Conservation (phyloP, 2,888 invertebrate genomes). For the Ectemnius lituratus region DNA sequence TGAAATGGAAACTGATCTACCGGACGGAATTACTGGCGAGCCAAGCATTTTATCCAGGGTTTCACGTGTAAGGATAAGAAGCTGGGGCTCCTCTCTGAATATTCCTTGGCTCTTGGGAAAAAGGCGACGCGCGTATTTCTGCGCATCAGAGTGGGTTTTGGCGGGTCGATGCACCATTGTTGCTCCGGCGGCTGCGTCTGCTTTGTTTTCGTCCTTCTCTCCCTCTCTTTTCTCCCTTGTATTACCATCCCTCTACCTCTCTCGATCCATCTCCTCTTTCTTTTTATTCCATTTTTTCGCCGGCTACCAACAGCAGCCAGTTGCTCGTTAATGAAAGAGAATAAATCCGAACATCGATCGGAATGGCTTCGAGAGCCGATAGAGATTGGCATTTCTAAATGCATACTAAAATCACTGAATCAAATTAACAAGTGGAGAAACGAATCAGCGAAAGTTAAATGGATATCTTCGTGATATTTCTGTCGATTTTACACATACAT, state of each 20-base stretch:
- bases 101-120: conserved; percentile 51
- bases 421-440: no score
- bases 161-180: conserved; percentile 72
- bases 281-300: background rate
- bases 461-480: no score
- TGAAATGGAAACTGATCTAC: background rate
- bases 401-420: no score
- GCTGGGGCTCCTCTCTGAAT: conserved; percentile 8
- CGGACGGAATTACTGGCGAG: background rate
- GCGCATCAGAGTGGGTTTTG: conserved; percentile 67
- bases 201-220: conserved; percentile 58
- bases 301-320: conserved; percentile 1
- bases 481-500: no score
- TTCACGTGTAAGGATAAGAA: no score
- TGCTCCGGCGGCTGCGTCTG: conserved; percentile 62
- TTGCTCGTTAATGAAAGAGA: conserved; percentile 45
- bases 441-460: no score
- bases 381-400: background rate
- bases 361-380: background rate
- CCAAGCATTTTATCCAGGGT: no score
- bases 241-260: conserved; percentile 18
- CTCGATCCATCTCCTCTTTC: conserved; percentile 8
- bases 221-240: conserved; percentile 36
- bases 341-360: conserved; percentile 30
- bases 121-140: conserved; percentile 51